These are phyloP conservation scores for Hyles euphorbiae DNA, from an alignment of 1,140 invertebrate genomes.

Conservation along the genomic window DNA sequence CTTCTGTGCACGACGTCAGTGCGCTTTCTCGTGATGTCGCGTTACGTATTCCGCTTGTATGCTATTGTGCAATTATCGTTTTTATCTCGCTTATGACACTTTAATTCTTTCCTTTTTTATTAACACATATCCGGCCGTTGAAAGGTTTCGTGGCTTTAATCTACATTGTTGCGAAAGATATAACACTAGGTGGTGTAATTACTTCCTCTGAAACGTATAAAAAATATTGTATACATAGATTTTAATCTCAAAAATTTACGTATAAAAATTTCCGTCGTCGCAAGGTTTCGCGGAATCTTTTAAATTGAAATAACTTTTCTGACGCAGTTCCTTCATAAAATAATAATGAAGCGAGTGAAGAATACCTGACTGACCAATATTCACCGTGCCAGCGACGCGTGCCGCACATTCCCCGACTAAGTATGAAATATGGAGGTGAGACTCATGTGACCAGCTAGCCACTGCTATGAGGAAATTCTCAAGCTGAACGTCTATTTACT, in stretches of 20 bases:
- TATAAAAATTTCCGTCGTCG: too few relatives aligned
- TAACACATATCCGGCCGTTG: too few relatives aligned
- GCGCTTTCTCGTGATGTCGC: conserved; percentile 38
- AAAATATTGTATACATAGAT: too few relatives aligned
- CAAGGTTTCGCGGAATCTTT: too few relatives aligned
- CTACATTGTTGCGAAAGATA: too few relatives aligned
- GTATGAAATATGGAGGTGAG: conserved; percentile 51
- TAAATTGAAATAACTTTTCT: too few relatives aligned
- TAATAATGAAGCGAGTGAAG: conserved; percentile 57
- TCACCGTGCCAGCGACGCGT: conserved; percentile 41
- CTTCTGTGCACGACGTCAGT: conserved; percentile 4
- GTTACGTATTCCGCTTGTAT: conserved; percentile 35
- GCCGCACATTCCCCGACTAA: conserved; percentile 40
- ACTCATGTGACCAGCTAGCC: conserved; percentile 36
- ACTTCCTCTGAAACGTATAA: too few relatives aligned
- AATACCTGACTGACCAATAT: conserved; percentile 52
- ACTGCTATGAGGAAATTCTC: conserved; percentile 46
- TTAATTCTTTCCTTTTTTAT: too few relatives aligned
- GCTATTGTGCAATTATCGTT: neutral
- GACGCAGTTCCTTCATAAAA: conserved; percentile 16
- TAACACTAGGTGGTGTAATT: too few relatives aligned
- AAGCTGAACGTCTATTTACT: conserved; percentile 35
- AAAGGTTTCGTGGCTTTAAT: too few relatives aligned
- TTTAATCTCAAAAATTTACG: too few relatives aligned
- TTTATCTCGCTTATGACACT: neutral